Percentiles rank a stretch among this genome's conserved stretches.
Conservation (phyloP, 2,113 vertebrate genomes). For the Alethe diademata region DNA sequence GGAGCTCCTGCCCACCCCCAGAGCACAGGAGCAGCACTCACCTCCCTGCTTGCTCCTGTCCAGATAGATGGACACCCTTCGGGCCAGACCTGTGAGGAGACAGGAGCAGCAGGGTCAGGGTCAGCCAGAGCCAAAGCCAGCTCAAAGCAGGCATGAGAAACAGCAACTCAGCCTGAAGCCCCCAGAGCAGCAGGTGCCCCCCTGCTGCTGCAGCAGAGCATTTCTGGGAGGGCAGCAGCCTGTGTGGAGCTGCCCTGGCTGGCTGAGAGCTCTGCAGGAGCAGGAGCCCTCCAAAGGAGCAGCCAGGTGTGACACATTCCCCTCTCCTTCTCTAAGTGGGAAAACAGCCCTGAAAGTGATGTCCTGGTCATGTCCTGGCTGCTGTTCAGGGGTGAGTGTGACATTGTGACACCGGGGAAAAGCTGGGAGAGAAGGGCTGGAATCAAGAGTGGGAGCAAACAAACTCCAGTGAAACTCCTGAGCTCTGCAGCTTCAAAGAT, state of each 20-base stretch:
- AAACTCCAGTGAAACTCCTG: not conserved
- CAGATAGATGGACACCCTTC: slow-evolving; percentile 91
- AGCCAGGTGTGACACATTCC: not conserved
- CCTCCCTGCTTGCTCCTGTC: slow-evolving; percentile 93
- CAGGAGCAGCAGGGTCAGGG: slow-evolving; percentile 39
- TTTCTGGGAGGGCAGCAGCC: not conserved
- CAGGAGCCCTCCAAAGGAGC: not conserved
- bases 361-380: not conserved
- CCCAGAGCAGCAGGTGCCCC: not conserved
- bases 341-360: not conserved
- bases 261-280: not conserved
- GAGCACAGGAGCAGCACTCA: slow-evolving; percentile 74
- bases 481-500: slow-evolving; percentile 20
- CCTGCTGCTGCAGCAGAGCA: not conserved
- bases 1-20: slow-evolving; percentile 1
- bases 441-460: not conserved
- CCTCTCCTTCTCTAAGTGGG: not conserved
- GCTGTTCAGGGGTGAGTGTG: not conserved
- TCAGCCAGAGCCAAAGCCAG: slow-evolving; percentile 45
- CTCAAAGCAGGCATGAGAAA: not conserved
- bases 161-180: not conserved
- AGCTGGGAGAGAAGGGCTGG: not conserved
- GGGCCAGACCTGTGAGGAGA: slow-evolving; percentile 85
- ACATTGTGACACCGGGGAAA: not conserved
- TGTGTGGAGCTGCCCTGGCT: not conserved